Conservation (phyloP, 2,113 vertebrate genomes). For the Odocoileus hemionus region DNA sequence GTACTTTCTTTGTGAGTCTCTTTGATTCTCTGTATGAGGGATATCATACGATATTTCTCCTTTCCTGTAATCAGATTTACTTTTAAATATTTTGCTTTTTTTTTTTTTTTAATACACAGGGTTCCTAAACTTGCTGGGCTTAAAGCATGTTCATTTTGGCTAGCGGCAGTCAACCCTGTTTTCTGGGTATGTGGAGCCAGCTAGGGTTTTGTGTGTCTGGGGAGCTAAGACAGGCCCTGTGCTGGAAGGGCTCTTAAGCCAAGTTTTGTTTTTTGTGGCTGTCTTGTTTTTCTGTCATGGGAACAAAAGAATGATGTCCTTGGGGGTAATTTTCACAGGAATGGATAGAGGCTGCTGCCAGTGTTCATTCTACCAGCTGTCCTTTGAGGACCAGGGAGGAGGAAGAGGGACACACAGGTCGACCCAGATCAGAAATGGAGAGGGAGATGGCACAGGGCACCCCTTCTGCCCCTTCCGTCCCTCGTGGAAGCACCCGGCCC, state of each 20-base stretch:
- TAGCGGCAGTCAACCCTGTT: background rate
- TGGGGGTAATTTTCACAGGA: background rate
- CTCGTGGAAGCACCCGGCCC: background rate
- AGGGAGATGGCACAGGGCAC: background rate
- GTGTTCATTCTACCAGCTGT: background rate
- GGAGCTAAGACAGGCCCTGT: background rate
- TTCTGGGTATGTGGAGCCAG: background rate
- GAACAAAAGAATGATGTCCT: background rate
- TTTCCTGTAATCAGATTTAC: background rate
- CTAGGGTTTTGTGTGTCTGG: background rate
- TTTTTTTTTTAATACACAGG: background rate
- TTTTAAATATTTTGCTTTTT: background rate
- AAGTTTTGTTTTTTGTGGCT: too few species aligned
- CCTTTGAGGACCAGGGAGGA: background rate
- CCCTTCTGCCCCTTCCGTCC: background rate
- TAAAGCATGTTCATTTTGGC: background rate
- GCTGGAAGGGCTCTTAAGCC: background rate
- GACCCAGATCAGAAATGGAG: background rate
- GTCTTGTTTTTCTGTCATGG: background rate
- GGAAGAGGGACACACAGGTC: fast-evolving
- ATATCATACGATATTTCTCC: background rate
- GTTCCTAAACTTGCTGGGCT: background rate
- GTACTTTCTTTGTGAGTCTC: background rate
- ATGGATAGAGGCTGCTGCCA: background rate
- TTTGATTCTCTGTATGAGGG: background rate